Evolutionary conservation across 2,888 invertebrate genomes (phyloP), one percentile per base, ranked within the genome.

Genomic region (Sphaerophoria taeniata): DNA sequence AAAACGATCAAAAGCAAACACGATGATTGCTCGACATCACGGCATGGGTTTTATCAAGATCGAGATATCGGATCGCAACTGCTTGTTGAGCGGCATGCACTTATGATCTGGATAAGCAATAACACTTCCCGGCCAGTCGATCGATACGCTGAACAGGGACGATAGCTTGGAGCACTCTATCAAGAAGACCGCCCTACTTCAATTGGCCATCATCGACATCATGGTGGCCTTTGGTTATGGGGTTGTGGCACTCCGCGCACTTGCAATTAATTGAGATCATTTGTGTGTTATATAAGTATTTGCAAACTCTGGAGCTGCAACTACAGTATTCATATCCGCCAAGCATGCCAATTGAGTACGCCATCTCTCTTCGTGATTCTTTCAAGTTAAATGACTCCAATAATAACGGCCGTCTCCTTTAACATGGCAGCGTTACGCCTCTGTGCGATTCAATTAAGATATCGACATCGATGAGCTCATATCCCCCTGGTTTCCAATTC

Each of bases 361-460:
- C 58, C 36, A 47, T n/a, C n/a, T 56, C 67, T 73, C 61, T 60
- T 79, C 60, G 79, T 63, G 79, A 69, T 60, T 74, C 56, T 67
- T 75, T 60, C 79, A 75, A 67, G 79, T 84, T 84, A 79, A 79
- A 84, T 84, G 84, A 84, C 84, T 84, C 63, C 79, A 80, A 79
- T 84, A 84, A 84, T 84, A 79, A 75, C 65, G 75, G 75, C 84
- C 79, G 84, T 84, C 84, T 79, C 75, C 84, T 67, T 71, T 79
- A 79, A 79, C 84, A 84, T 84, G 84, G 79, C 84, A 84, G 71
- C 79, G 75, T 79, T 84, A 84, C 84, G 84, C 84, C 84, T 84
- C 84, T 75, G 84, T 84, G 79, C 79, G 84, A 84, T 84, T 84
- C 84, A 84, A 84, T 84, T 84, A 84, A 84, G 84, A 84, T 84